phyloP scores from a whole-genome alignment of 2,888 invertebrate species.

The Cylindroiulus punctatus region DNA sequence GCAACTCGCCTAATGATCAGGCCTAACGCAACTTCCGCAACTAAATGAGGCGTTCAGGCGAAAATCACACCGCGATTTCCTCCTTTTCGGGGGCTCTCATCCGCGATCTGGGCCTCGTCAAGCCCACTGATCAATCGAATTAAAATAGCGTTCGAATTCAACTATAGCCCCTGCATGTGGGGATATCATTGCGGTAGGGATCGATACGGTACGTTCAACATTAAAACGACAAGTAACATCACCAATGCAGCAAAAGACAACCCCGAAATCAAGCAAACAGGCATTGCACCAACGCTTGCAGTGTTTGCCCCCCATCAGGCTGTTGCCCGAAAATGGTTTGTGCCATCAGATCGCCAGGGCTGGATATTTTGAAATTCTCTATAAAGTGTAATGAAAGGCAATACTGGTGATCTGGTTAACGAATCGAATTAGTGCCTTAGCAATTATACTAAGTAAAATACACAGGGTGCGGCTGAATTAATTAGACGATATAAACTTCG shows the following conservation, averaged over 20 bases:
- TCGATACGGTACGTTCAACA: background rate
- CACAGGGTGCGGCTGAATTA: too few species aligned
- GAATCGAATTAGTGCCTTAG: too few species aligned
- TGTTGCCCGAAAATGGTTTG: too few species aligned
- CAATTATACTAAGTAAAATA: too few species aligned
- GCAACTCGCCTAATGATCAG: background rate
- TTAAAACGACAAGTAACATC: too few species aligned
- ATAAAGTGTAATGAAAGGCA: too few species aligned
- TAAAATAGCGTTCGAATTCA: background rate
- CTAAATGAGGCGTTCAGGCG: constrained; percentile 36
- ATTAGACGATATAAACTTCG: too few species aligned
- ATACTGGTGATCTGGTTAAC: too few species aligned
- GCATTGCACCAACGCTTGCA: background rate
- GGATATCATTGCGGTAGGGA: background rate
- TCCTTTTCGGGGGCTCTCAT: background rate
- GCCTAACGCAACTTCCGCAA: background rate
- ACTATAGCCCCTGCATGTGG: background rate
- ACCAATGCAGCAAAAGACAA: background rate
- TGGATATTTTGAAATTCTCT: too few species aligned
- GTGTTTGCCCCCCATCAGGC: too few species aligned
- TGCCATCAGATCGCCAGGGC: too few species aligned
- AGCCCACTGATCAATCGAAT: background rate
- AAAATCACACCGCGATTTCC: constrained; percentile 46
- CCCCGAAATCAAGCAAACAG: background rate
- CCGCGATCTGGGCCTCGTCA: constrained; percentile 10